phyloP scores from a whole-genome alignment of 1,140 invertebrate genomes.

The Aporrectodea caliginosa region DNA sequence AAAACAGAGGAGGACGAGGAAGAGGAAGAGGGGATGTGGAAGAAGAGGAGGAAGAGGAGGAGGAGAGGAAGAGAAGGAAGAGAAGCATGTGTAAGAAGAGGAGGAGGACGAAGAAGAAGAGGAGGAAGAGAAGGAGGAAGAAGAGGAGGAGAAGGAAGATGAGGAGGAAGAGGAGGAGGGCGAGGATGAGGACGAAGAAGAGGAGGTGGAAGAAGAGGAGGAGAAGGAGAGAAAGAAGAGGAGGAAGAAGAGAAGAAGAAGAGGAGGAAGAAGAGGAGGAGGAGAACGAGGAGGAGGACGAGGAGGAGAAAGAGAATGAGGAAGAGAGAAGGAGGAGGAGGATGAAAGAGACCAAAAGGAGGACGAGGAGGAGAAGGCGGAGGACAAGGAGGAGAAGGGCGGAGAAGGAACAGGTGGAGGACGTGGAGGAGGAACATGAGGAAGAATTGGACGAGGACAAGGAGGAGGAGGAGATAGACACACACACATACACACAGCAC shows the following conservation, averaged over 20 bases:
- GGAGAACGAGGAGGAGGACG: not conserved
- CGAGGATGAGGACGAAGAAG: not conserved
- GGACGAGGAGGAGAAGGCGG: too few species aligned
- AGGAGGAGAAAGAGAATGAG: not conserved
- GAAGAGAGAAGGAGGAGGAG: too few species aligned
- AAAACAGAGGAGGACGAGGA: not conserved
- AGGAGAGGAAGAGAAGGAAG: not conserved
- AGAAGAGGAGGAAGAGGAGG: not conserved
- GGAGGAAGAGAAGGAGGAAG: not conserved
- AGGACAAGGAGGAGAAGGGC: too few species aligned
- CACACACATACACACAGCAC: too few species aligned
- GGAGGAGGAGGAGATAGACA: too few species aligned
- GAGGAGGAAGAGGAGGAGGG: not conserved
- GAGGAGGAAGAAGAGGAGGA: not conserved
- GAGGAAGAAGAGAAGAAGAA: not conserved
- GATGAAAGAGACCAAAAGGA: too few species aligned
- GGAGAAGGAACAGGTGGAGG: too few species aligned
- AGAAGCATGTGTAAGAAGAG: not conserved
- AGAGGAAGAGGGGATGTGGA: not conserved
- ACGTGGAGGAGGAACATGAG: too few species aligned
- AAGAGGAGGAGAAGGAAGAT: not conserved
- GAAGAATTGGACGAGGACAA: too few species aligned
- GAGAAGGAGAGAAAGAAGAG: not conserved
- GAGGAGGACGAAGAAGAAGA: not conserved
- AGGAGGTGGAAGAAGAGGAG: not conserved